Evolutionary conservation across 53 echinoderm and acorn worm genomes (phyloP).

Genomic region (Glandiceps talaboti): DNA sequence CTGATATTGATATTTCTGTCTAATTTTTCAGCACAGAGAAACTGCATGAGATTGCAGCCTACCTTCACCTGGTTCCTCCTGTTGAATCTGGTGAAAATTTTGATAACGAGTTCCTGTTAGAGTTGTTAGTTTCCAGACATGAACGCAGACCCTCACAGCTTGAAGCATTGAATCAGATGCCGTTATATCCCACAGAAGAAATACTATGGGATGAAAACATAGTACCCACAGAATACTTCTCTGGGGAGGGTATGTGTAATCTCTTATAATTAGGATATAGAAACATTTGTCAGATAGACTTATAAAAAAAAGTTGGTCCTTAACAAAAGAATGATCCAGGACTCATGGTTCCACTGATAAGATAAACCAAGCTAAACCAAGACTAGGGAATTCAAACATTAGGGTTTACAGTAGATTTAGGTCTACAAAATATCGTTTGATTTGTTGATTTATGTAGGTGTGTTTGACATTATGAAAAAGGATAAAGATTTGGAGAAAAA

Average conservation of each 20-base stretch:
- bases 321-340: too few species aligned
- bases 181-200: conserved; percentile 84
- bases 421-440: too few species aligned
- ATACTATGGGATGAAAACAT: conserved; percentile 95
- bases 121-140: conserved; percentile 84
- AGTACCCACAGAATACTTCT: conserved; percentile 92
- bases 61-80: conserved; percentile 60
- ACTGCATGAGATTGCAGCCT: conserved; percentile 73
- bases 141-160: conserved; percentile 87
- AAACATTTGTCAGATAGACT: conserved; percentile 5
- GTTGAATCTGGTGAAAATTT: conserved; percentile 36
- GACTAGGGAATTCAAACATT: too few species aligned
- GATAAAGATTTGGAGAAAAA: too few species aligned
- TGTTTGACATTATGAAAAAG: too few species aligned
- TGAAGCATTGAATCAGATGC: conserved; percentile 78
- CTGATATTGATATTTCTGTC: too few species aligned
- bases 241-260: conserved; percentile 63
- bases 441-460: too few species aligned
- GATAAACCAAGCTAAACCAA: too few species aligned
- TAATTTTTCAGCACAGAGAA: conserved; percentile 46
- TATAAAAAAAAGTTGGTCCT: too few species aligned
- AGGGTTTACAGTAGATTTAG: too few species aligned
- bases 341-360: too few species aligned
- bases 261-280: not conserved
- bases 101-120: conserved; percentile 58